Evolutionary conservation across 1,140 invertebrate species (phyloP).

Genomic region (Antheraea mylitta): DNA sequence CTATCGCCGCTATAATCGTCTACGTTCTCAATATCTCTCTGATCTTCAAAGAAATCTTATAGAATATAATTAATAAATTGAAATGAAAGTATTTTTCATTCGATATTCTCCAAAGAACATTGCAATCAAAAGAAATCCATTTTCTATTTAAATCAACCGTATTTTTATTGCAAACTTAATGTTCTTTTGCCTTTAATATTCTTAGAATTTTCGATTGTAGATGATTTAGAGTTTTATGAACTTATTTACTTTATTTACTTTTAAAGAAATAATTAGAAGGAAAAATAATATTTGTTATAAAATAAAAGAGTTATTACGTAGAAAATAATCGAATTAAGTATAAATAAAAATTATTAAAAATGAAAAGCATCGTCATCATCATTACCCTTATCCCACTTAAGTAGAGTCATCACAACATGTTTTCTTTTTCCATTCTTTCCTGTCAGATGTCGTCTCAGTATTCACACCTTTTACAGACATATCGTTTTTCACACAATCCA

Average conservation of each 20-base stretch:
- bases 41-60: slow-evolving; percentile 7
- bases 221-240: background rate
- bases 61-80: slow-evolving; percentile 22
- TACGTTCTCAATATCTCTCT: too few relatives aligned
- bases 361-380: too few relatives aligned
- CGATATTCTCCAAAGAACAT: slow-evolving; percentile 10
- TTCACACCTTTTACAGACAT: too few relatives aligned
- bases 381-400: too few relatives aligned
- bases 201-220: background rate
- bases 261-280: background rate
- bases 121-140: slow-evolving; percentile 11
- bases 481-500: too few relatives aligned
- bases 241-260: background rate
- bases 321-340: background rate
- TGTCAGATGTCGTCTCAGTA: too few relatives aligned
- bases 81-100: slow-evolving; percentile 15
- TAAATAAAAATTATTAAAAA: too few relatives aligned
- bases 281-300: background rate
- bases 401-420: too few relatives aligned
- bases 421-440: too few relatives aligned
- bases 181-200: background rate
- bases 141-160: slow-evolving; percentile 19
- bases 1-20: too few relatives aligned
- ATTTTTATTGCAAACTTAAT: slow-evolving; percentile 7
- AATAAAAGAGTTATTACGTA: background rate